Evolutionary conservation across 1,140 invertebrate genomes (phyloP), one percentile per base, ranked within the genome.

Genomic region (Lepidurus couesii): DNA sequence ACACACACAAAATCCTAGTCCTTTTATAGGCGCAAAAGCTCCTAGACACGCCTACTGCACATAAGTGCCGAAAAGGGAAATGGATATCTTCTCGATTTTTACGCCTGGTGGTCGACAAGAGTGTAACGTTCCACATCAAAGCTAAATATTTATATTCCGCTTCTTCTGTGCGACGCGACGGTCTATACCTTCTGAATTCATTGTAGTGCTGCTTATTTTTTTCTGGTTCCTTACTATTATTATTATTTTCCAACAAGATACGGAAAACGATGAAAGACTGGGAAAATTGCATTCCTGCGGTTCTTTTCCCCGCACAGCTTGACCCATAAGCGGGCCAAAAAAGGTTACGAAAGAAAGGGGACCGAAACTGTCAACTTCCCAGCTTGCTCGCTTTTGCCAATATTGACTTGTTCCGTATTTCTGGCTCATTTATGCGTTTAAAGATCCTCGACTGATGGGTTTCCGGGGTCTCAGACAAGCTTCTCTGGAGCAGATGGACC

Each of bases 91-190:
- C 53, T n/a, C 9, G 53, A 65, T 65, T 65, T 65, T 65, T 65
- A 65, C 53, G 53, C 53, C 21, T 21, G 1, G 53, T 65, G 21
- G 53, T 16, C 53, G 53, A 9, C 53, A 65, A n/a, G 21, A 65
- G 53, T 9, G 53, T 65, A n/a, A n/a, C n/a, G 47, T 65, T 9
- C 53, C 21, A 65, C 53, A 65, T 65, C 53, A 65, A 65, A 65
- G 53, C 53, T 16, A 65, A 65, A 65, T 65, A 65, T 65, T 65
- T 65, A 65, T 65, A 65, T 13, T 13, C 21, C 13, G 1, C 45
- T 10, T 16, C 45, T 16, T 5, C 16, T 11, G 45, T 16, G 16
- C 10, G 45, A 16, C 21, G 53, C 53, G 4, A 13, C 21, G 21
- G 16, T 65, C 13, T 7, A 65, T 13, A 13, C 6, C 13, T 65